Percentiles rank a stretch among this genome's conserved stretches.
phyloP scores from a whole-genome alignment of 2,888 invertebrate genomes.

The Lasioglossum lativentre region DNA sequence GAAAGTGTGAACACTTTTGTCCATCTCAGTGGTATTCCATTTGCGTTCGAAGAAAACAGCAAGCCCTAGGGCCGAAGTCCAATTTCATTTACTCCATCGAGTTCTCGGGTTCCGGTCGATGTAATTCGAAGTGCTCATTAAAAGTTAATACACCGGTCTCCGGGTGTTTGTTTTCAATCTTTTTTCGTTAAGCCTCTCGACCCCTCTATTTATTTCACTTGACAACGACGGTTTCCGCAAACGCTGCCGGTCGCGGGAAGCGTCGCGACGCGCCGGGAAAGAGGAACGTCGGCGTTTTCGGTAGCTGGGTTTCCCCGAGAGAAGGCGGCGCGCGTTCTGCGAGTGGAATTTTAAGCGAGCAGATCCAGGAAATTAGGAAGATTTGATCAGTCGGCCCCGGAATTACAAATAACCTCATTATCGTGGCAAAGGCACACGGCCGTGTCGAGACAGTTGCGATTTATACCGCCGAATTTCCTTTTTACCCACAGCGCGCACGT shows the following conservation, averaged over 20 bases:
- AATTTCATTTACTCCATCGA: conserved; percentile 5
- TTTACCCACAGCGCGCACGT: conserved; percentile 44
- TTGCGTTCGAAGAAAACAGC: neutral
- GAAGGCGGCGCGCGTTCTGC: conserved; percentile 48
- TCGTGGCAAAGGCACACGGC: conserved; percentile 56
- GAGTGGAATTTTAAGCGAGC: conserved; percentile 76
- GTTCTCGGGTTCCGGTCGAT: conserved; percentile 24
- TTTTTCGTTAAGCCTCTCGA: conserved; percentile 18
- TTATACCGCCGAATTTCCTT: conserved; percentile 72
- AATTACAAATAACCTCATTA: conserved; percentile 81
- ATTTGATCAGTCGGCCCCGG: conserved; percentile 76
- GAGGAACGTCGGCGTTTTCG: conserved; percentile 22
- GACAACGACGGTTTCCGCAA: conserved; percentile 54
- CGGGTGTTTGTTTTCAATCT: conserved; percentile 63
- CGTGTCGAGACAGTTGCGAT: conserved; percentile 58
- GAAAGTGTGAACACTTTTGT: neutral
- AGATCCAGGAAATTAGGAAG: conserved; percentile 80
- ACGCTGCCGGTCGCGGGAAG: conserved; percentile 24
- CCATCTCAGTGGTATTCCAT: neutral
- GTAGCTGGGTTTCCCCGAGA: conserved; percentile 12
- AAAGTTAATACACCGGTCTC: conserved; percentile 70
- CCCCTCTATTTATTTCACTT: conserved; percentile 29
- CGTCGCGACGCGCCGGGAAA: neutral
- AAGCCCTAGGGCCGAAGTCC: too few relatives aligned
- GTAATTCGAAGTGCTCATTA: conserved; percentile 64